These are phyloP conservation scores for Rhopalosiphum maidis DNA, from an alignment of 1,140 invertebrate species.

Conservation along the genomic window DNA sequence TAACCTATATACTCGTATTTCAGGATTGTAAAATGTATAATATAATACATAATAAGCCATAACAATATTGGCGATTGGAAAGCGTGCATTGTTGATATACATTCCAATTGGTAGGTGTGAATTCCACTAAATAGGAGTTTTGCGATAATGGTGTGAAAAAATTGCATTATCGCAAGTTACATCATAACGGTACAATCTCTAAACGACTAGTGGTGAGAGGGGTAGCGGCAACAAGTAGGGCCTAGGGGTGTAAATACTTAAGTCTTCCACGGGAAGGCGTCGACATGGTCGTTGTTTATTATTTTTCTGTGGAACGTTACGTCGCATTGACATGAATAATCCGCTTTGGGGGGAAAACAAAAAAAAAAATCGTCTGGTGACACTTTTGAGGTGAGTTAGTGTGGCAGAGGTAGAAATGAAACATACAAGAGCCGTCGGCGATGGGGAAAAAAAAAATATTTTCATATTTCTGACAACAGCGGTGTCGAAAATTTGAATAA, in stretches of 20 bases:
- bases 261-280: neutral
- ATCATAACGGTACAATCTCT: neutral
- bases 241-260: neutral
- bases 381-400: neutral
- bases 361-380: neutral
- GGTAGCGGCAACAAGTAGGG: neutral
- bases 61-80: too few relatives aligned
- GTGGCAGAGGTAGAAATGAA: neutral
- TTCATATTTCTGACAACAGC: neutral
- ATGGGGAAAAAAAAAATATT: neutral
- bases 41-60: too few relatives aligned
- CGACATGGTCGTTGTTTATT: neutral
- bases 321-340: constrained; percentile 13
- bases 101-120: neutral
- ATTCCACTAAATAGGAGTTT: neutral
- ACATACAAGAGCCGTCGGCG: neutral
- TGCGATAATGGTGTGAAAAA: neutral
- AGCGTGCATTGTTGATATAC: too few relatives aligned
- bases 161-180: neutral
- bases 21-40: too few relatives aligned
- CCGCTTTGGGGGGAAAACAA: neutral
- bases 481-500: neutral
- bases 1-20: too few relatives aligned
- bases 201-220: neutral
- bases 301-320: neutral